These are phyloP conservation scores for Asteroscopus sphinx DNA, from an alignment of 2,888 invertebrate species.

Conservation along the genomic window DNA sequence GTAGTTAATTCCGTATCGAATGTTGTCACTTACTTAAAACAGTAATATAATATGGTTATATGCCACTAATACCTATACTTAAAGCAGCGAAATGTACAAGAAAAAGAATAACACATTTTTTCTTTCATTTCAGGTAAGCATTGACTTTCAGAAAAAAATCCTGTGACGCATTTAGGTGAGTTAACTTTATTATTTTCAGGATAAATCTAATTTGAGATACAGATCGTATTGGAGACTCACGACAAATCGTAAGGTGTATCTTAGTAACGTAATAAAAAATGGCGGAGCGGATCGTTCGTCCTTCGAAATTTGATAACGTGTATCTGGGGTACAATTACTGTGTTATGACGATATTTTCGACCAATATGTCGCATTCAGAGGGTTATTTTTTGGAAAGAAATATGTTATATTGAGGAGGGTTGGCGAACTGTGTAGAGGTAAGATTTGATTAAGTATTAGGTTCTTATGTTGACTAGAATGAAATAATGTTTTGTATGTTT, in stretches of 20 bases:
- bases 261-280: conserved; percentile 49
- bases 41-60: too few relatives aligned
- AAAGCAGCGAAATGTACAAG: not conserved
- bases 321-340: conserved; percentile 53
- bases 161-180: conserved; percentile 52
- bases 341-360: conserved; percentile 52
- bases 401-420: not conserved
- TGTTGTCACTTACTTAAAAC: too few relatives aligned
- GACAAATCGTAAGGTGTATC: conserved; percentile 55
- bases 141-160: conserved; percentile 38
- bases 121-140: conserved; percentile 54
- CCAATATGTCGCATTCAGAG: conserved; percentile 31
- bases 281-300: conserved; percentile 42
- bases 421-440: conserved; percentile 4
- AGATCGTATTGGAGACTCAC: conserved; percentile 42
- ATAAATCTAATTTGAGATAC: conserved; percentile 44
- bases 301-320: conserved; percentile 55
- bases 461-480: not conserved
- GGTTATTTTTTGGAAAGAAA: conserved; percentile 35
- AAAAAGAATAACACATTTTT: conserved; percentile 20
- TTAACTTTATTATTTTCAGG: conserved; percentile 48
- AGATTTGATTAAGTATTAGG: not conserved
- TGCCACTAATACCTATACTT: too few relatives aligned
- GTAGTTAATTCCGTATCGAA: too few relatives aligned
- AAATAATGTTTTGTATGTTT: too few relatives aligned